Evolutionary conservation across 30 jellyfish, hydroid and myxozoan species (phyloP), one percentile per base, ranked within the genome.

Genomic region (Turritopsis dohrnii): DNA sequence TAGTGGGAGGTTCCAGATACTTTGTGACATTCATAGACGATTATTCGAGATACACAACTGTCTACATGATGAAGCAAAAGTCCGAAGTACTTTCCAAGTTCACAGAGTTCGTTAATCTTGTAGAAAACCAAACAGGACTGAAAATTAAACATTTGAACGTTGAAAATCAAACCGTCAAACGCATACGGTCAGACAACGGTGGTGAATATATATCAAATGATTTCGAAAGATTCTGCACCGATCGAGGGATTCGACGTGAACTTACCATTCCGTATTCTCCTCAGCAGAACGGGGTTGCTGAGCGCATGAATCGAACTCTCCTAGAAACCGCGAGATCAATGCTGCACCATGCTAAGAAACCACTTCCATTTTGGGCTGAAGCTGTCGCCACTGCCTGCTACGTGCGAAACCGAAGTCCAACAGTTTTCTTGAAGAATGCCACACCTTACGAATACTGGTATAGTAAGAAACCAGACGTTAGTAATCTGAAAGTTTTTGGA

Each of bases 351-450:
- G 75, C 91, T 18, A 30, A 60, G 4, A 66, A 82, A 69, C 96
- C 91, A 76, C 80, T 60, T 30, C 24, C 65, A 16, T 88, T 82
- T 75, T 88, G 90, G 95, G 89, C 79, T 18, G 95, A 87, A 41
- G 86, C 90, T 20, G 60, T 41, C 60, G 5, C 13, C 13, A 84
- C 88, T 1, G 89, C 89, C 9, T 31, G 22, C 9, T 76, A 65
- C 72, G n/a, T 85, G 22, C 75, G 86, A 19, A 85, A 85, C 65
- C 65, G 92, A n/a, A 69, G 88, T 66, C 92, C 92, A 9, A 52
- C 89, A 1, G n/a, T n/a, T n/a, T 52, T 9, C 7, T 28, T 80
- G 85, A 79, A 79, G 16, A 74, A 71, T 21, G 60, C 13, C 30
- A 86, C 88, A 1, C 96, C 93, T n/a, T 79, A 76, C 79, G 93